Evolutionary conservation across 2,113 vertebrate genomes (phyloP).

Genomic region (Promerops cafer): DNA sequence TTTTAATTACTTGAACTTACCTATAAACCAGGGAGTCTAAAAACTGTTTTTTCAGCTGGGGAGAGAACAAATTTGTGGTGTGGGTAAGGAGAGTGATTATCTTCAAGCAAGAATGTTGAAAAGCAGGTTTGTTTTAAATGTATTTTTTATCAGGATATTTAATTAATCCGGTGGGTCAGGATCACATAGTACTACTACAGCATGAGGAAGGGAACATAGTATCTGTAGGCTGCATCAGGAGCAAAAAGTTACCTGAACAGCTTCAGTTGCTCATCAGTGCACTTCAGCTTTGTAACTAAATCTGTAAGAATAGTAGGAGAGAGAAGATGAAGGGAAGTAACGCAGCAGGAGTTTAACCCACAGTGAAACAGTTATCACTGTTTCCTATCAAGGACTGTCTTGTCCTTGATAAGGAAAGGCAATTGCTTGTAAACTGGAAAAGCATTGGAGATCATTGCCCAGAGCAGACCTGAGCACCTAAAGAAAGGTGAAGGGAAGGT

Average conservation of each 20-base stretch:
- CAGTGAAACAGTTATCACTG: background rate
- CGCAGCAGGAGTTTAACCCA: background rate
- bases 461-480: background rate
- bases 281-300: background rate
- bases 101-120: background rate
- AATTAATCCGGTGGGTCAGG: background rate
- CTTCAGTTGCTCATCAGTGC: background rate
- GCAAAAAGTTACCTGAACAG: background rate
- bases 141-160: background rate
- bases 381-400: background rate
- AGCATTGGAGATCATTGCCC: accelerated
- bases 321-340: background rate
- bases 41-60: background rate
- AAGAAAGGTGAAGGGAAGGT: background rate
- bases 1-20: background rate
- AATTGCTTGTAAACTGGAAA: background rate
- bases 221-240: background rate
- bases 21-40: background rate
- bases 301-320: background rate
- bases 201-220: background rate
- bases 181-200: background rate
- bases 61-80: background rate
- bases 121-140: background rate
- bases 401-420: background rate
- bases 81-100: background rate